Evolutionary conservation across 2,113 vertebrate genomes (phyloP).

Genomic region (Petrocephalus zakoni): DNA sequence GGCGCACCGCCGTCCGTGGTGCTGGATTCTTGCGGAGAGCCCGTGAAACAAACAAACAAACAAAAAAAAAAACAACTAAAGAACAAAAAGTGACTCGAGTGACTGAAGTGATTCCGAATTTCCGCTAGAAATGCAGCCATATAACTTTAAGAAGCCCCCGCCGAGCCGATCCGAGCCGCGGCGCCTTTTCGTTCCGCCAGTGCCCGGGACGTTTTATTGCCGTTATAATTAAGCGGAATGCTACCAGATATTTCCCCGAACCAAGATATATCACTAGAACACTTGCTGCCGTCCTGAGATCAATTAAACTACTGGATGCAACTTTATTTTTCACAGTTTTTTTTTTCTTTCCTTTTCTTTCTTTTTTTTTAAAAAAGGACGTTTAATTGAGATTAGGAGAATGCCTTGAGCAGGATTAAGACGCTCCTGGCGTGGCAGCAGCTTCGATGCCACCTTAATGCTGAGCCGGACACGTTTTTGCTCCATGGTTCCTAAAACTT

Average conservation of each 20-base stretch:
- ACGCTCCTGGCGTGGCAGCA: not conserved
- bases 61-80: not conserved
- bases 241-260: not conserved
- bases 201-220: not conserved
- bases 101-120: not conserved
- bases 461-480: not conserved
- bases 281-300: not conserved
- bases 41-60: constrained; percentile 5
- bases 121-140: not conserved
- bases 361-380: no score
- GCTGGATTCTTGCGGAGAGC: constrained; percentile 21
- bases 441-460: not conserved
- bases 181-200: not conserved
- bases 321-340: not conserved
- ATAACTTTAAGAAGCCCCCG: constrained; percentile 5
- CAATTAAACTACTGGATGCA: not conserved
- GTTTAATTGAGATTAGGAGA: not conserved
- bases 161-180: not conserved
- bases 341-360: no score
- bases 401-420: not conserved
- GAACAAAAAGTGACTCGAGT: not conserved
- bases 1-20: constrained; percentile 37
- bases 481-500: not conserved
- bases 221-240: not conserved
- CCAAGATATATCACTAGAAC: not conserved